Conservation (phyloP, 2,797 vertebrate genomes). For the Trichosurus vulpecula region DNA sequence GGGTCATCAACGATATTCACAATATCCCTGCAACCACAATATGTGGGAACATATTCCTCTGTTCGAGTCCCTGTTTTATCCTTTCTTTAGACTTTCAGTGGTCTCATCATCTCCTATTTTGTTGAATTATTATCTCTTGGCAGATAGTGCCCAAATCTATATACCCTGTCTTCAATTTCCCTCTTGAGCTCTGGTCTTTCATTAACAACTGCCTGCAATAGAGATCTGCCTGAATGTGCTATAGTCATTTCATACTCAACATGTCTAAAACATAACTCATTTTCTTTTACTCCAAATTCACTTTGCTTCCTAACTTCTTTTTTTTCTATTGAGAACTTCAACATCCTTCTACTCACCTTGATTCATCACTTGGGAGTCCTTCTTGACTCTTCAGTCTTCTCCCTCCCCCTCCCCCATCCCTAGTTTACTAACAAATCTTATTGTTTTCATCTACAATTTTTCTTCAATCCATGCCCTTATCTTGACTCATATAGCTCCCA, state of each 20-base stretch:
- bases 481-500: neutral
- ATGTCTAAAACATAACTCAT: neutral
- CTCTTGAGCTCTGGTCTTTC: neutral
- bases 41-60: neutral
- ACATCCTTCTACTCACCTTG: neutral
- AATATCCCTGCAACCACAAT: neutral
- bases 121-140: neutral
- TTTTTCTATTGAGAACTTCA: neutral
- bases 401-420: neutral
- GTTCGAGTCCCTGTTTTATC: neutral
- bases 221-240: neutral
- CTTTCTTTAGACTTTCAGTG: neutral
- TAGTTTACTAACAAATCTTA: neutral
- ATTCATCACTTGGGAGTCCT: neutral
- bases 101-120: neutral
- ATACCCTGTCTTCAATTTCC: neutral
- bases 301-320: too few relatives aligned
- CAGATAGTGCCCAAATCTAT: neutral
- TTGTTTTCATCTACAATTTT: neutral
- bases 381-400: neutral
- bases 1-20: neutral
- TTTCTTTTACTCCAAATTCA: neutral
- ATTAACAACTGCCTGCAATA: neutral
- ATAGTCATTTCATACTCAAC: neutral
- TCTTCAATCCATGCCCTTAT: neutral